Conservation (phyloP, 2,113 vertebrate genomes). For the Pachypanchax playfairii region DNA sequence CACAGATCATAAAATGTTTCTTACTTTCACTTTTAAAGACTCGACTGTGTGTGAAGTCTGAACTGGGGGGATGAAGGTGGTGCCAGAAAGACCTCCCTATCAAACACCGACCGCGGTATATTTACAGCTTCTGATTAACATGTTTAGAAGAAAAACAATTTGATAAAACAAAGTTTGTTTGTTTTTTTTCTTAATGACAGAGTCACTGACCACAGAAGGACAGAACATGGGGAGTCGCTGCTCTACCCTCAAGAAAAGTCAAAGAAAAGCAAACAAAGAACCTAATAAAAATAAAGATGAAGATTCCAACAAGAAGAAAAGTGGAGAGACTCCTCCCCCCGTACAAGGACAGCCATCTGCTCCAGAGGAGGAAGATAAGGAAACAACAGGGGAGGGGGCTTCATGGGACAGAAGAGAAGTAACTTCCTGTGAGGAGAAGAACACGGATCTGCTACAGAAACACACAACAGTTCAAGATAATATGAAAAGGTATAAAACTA, state of each 20-base stretch:
- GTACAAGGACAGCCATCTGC: neutral
- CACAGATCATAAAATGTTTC: neutral
- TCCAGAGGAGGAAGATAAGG: neutral
- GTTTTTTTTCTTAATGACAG: conserved; percentile 4
- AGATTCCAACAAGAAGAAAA: neutral
- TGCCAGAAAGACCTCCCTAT: too few relatives aligned
- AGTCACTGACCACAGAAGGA: neutral
- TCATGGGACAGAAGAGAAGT: neutral
- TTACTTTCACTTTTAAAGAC: neutral
- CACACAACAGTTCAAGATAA: too few relatives aligned
- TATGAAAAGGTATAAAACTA: neutral
- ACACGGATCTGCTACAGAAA: neutral
- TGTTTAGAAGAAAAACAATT: too few relatives aligned
- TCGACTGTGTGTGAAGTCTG: neutral
- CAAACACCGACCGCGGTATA: too few relatives aligned
- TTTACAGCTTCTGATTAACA: too few relatives aligned
- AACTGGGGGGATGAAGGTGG: too few relatives aligned
- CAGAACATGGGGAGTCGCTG: conserved; percentile 11
- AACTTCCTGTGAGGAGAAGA: neutral
- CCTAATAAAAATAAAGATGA: neutral
- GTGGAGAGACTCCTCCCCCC: neutral
- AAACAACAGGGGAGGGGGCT: neutral
- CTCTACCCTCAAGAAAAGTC: neutral
- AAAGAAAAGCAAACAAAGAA: neutral
- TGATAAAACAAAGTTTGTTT: too few relatives aligned